Base-by-base conservation (phyloP, 2,888 invertebrate species). In the Drosophila mettleri region DNA sequence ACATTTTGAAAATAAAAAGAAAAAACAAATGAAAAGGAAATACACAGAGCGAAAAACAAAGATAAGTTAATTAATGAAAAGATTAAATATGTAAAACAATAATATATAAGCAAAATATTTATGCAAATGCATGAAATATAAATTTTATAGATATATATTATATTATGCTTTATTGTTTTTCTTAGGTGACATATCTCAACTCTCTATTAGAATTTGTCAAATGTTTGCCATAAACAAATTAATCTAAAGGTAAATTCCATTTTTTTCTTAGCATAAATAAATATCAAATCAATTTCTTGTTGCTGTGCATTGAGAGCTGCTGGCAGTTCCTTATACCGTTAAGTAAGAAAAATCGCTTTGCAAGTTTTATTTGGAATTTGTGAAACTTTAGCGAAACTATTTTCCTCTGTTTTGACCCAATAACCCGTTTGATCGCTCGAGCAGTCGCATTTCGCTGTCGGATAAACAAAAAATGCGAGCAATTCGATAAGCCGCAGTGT, bases 401-500 rank as follows among this genome's bases (percentile, higher is more conserved):
- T 24, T 24, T 7, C 8, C 16, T 16, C 16, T 1, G 12, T 9
- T 14, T 24, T 34, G 55, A 55, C 16, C 48, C 12, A 33, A 60
- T 39, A 18, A 33, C 49, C 38, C 53, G 43, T 33, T 16, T 3
- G 54, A 33, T 33, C 54, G 20, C 5, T 29, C 9, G 39, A 5
- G n/a, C 27, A 16, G 12, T n/a, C 43, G n/a, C 29, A 29, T 34
- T 33, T n/a, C 18, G 33, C 59, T 14, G 59, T 18, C 16, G 6
- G 46, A 20, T 48, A 41, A 43, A 22, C 33, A 41, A 20, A 12
- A 12, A 60, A 41, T 18, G 39, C 8, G n/a, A 5, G 34, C 60
- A 43, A 60, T 45, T 29, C 22, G 27, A 61, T 61, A 29, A 43
- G 16, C 29, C 6, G 22, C 34, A 22, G 27, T n/a, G n/a, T 45